Evolutionary conservation across 2,888 invertebrate species (phyloP), one percentile per base, ranked within the genome.

Genomic region (Amaurobius ferox): DNA sequence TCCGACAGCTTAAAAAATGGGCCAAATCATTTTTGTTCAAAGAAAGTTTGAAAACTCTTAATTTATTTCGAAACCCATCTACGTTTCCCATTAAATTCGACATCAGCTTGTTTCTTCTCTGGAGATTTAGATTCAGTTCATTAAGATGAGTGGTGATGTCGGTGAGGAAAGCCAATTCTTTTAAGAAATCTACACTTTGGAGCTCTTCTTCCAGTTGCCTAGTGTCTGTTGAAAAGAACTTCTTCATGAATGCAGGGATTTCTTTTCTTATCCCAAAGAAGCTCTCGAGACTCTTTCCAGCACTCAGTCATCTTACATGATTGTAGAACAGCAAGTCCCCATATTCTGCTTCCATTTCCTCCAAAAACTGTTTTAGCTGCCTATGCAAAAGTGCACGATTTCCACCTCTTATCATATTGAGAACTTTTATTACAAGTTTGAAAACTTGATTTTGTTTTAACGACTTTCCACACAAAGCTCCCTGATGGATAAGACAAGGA

Each of bases 301-400:
- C 68, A 68, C 68, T 68, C 35, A 68, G 68, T 35, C 68, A 32
- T 35, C 32, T 68, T 11, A 68, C 30, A 23, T 68, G 68, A 26
- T 68, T 68, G 68, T 68, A 32, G 30, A 68, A 19, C 1, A 39
- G n/a, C 68, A 68, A 68, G n/a, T 68, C 68, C 39, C 39, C 16
- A 68, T 68, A 68, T 32, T 68, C 64, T 64, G 64, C 29, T 28
- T 64, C 28, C 64, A 64, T 26, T 26, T 64, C 64, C 64, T 64
- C 64, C 35, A 68, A 68, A 68, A 32, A 68, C 35, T 68, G 39
- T 35, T 68, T 68, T 39, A 68, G 39, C 19, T 68, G 68, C 39
- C 32, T 16, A 68, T 68, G 68, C n/a, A n/a, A n/a, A n/a, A n/a
- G n/a, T n/a, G n/a, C n/a, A n/a, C n/a, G n/a, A n/a, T n/a, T n/a